These are phyloP conservation scores for Ceyx margarethae DNA, from an alignment of 2,113 vertebrate genomes.

Conservation along the genomic window DNA sequence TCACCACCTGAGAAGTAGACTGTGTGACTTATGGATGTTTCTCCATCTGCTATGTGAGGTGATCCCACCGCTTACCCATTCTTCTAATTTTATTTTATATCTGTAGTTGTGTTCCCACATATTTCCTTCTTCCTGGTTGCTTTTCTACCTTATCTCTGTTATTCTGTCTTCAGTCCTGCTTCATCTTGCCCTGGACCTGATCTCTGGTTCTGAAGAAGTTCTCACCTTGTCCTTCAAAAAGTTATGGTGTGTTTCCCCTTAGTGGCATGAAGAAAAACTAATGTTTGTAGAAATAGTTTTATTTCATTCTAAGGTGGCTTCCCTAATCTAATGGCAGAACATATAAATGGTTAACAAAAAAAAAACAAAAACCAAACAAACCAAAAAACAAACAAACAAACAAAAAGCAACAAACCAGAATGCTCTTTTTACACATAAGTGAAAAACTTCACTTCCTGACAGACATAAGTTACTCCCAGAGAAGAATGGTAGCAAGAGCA, in stretches of 20 bases:
- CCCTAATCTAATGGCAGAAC: not conserved
- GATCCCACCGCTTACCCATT: not conserved
- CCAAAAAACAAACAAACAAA: too few species aligned
- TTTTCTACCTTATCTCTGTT: not conserved
- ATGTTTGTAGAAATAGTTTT: not conserved
- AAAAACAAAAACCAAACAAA: too few species aligned
- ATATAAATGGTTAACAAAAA: not conserved
- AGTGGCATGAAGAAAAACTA: not conserved
- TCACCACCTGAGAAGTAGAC: not conserved
- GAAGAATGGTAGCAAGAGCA: not conserved
- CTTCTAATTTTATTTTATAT: not conserved
- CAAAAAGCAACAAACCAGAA: not conserved
- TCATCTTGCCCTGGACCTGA: not conserved
- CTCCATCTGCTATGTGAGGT: not conserved
- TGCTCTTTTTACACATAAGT: rapidly evolving
- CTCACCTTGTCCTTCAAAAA: not conserved
- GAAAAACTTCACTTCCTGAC: not conserved
- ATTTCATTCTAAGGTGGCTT: not conserved
- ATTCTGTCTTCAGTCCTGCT: not conserved
- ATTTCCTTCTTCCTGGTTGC: not conserved
- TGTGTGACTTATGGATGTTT: not conserved
- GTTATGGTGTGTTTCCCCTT: not conserved
- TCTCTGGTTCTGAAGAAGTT: not conserved
- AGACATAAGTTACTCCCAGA: not conserved
- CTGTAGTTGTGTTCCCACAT: not conserved